Evolutionary conservation across 2,797 vertebrate species (phyloP).

Genomic region (Peromyscus melanophrys): DNA sequence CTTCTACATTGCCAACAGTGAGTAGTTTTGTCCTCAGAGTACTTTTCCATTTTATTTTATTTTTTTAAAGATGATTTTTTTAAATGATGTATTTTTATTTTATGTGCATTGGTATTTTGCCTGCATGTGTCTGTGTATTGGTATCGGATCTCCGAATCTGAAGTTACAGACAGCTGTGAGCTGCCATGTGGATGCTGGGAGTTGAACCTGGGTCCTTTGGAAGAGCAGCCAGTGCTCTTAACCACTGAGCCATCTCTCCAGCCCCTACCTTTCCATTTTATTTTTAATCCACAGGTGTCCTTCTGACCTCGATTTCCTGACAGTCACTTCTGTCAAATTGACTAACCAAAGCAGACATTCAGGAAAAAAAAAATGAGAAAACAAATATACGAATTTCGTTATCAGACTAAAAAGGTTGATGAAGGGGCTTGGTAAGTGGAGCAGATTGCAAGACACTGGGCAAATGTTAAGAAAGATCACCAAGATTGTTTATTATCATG

Average conservation of each 20-base stretch:
- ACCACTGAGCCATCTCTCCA: too few species aligned
- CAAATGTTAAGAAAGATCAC: slow-evolving; percentile 3
- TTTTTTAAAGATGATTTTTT: too few species aligned
- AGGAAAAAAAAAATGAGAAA: background rate
- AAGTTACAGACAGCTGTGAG: too few species aligned
- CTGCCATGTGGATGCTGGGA: too few species aligned
- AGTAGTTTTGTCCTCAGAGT: slow-evolving; percentile 17
- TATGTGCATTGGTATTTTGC: too few species aligned
- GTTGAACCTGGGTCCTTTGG: too few species aligned
- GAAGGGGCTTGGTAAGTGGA: background rate
- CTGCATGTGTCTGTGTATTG: too few species aligned
- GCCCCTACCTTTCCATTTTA: background rate
- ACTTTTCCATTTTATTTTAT: background rate
- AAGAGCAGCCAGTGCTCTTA: too few species aligned
- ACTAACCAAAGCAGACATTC: slow-evolving; percentile 15
- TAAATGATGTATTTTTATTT: too few species aligned
- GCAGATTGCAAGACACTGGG: background rate
- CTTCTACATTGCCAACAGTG: slow-evolving; percentile 15
- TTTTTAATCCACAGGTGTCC: background rate
- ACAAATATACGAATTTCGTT: background rate
- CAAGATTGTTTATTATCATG: background rate
- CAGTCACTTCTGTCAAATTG: slow-evolving; percentile 35
- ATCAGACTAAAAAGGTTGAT: background rate
- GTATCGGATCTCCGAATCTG: too few species aligned
- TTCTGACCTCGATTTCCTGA: background rate